phyloP scores from a whole-genome alignment of 35 echinoderm and acorn worm species.

The Stichopus chloronotus region DNA sequence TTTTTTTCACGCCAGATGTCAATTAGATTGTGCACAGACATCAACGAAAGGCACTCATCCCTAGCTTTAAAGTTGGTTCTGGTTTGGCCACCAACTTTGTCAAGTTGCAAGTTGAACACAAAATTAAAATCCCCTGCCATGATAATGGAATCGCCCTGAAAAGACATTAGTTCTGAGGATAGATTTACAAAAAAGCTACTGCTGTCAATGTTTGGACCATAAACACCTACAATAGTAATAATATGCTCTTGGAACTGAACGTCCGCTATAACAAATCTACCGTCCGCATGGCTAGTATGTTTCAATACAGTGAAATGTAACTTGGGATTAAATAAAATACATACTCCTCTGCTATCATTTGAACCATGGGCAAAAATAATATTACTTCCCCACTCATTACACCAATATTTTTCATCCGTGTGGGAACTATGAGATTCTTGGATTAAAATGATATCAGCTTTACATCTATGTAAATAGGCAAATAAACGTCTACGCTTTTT shows the following conservation, averaged over 20 bases:
- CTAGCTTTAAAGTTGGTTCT: constrained; percentile 31
- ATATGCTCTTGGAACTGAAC: neutral
- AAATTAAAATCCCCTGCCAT: constrained; percentile 36
- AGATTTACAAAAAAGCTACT: neutral
- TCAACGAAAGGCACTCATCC: constrained; percentile 1
- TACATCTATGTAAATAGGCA: constrained; percentile 39
- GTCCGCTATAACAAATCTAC: constrained; percentile 29
- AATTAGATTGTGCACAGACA: constrained; percentile 4
- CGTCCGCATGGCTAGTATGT: neutral
- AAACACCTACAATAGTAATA: neutral
- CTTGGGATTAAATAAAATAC: neutral
- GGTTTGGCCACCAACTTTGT: constrained; percentile 6
- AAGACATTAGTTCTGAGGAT: neutral
- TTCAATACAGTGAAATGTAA: constrained; percentile 22
- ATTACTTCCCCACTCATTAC: constrained; percentile 32
- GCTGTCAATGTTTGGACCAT: constrained; percentile 38
- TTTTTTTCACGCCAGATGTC: constrained; percentile 45
- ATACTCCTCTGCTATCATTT: constrained; percentile 17
- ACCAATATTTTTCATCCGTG: neutral
- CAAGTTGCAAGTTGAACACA: constrained; percentile 29
- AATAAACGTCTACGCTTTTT: constrained; percentile 36
- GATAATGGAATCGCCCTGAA: constrained; percentile 42
- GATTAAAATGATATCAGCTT: constrained; percentile 48
- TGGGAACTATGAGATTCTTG: constrained; percentile 42
- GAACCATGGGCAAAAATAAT: constrained; percentile 7